Percentiles rank a stretch among this genome's conserved stretches.
Evolutionary conservation across 2,888 invertebrate species (phyloP).

Genomic region (Halictus quadricinctus): DNA sequence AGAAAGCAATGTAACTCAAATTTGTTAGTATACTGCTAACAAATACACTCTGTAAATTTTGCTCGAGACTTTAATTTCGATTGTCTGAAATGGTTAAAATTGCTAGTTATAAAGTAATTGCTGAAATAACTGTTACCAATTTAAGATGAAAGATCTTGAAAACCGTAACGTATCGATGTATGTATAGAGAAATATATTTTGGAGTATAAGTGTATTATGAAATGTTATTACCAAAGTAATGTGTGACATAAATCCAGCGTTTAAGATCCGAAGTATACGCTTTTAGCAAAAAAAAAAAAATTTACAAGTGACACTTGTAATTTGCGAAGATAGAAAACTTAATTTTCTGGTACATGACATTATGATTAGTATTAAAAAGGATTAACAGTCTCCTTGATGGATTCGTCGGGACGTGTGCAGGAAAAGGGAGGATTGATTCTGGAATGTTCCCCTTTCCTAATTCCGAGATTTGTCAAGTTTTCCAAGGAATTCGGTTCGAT

Average conservation of each 20-base stretch:
- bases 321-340: background rate
- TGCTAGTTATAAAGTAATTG: background rate
- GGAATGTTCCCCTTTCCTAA: constrained; percentile 57
- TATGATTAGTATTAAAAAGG: constrained; percentile 22
- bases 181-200: background rate
- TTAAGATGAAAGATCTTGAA: background rate
- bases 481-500: constrained; percentile 4
- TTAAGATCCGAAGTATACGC: background rate
- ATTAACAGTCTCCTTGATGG: constrained; percentile 12
- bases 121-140: background rate
- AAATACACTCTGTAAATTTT: background rate
- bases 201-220: background rate
- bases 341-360: constrained; percentile 29
- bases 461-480: constrained; percentile 35
- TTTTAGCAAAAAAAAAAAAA: background rate
- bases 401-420: constrained; percentile 46
- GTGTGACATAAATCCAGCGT: constrained; percentile 47
- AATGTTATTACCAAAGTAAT: constrained; percentile 37
- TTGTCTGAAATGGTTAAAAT: background rate
- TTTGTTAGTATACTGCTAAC: background rate
- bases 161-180: background rate
- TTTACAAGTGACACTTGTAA: constrained; percentile 15
- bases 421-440: constrained; percentile 51
- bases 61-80: background rate
- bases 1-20: constrained; percentile 7